Conservation (phyloP, 2,797 vertebrate genomes). For the Gymnocypris eckloni region DNA sequence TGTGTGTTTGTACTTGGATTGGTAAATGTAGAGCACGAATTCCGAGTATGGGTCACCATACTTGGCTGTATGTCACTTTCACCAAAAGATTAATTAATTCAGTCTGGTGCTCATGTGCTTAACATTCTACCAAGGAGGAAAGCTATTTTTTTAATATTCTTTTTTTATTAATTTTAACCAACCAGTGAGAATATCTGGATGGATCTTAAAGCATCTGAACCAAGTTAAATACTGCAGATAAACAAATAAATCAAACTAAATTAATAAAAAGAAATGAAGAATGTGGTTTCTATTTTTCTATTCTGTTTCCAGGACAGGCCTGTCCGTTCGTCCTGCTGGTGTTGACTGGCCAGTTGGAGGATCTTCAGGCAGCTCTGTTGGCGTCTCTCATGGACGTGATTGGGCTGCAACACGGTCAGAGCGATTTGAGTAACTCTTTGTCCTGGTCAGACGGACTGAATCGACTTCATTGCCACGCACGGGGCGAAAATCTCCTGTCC, state of each 20-base stretch:
- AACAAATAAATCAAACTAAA: slow-evolving; percentile 9
- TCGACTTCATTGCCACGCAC: slow-evolving; percentile 78
- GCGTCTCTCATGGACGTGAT: slow-evolving; percentile 81
- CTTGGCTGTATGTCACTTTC: too few species aligned
- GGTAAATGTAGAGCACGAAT: too few species aligned
- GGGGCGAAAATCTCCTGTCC: slow-evolving; percentile 71
- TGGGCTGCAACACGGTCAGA: slow-evolving; percentile 74
- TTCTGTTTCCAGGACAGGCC: slow-evolving; percentile 72
- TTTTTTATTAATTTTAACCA: background rate
- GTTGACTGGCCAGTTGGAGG: slow-evolving; percentile 72
- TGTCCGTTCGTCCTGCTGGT: slow-evolving; percentile 82
- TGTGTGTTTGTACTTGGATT: too few species aligned
- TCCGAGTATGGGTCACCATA: too few species aligned
- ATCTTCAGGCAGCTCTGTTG: slow-evolving; percentile 77
- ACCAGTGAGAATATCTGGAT: background rate
- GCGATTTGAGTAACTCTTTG: slow-evolving; percentile 66
- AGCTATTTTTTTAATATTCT: too few species aligned
- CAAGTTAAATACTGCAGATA: background rate
- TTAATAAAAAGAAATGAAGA: slow-evolving; percentile 9
- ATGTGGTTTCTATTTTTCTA: slow-evolving; percentile 21
- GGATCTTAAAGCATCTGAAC: slow-evolving; percentile 6
- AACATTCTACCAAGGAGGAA: background rate
- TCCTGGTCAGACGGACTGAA: slow-evolving; percentile 79
- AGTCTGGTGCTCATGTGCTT: slow-evolving; percentile 18
- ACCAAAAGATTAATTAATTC: slow-evolving; percentile 6